Evolutionary conservation across 2,888 invertebrate species (phyloP), one percentile per base, ranked within the genome.

Genomic region (Meghimatium bilineatum): DNA sequence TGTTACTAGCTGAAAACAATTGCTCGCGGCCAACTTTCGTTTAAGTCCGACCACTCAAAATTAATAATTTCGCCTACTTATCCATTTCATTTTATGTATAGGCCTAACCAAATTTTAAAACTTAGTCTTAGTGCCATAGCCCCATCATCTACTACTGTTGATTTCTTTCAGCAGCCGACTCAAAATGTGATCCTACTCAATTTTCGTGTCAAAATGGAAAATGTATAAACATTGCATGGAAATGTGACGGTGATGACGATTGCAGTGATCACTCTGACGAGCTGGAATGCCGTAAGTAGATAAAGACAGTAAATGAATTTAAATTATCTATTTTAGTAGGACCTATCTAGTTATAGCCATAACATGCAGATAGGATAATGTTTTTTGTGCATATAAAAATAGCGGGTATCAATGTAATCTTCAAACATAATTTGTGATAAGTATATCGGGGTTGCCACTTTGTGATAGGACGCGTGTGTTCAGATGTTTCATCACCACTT

Each of bases 191-290:
- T 36, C 60, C 82, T 29, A 26, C 72, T 2, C 69, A 84, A 14
- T 86, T 86, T 67, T 1, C 34, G 26, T 86, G 86, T 52, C 34
- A 23, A 29, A 84, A 80, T 71, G 67, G 66, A 20, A 36, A 75
- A 23, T 86, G 86, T 63, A 66, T 84, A 56, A 44, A 32, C 34
- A 32, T 76, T n/a, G 71, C 69, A n/a, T 84, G 84, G 97, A 95
- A 95, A 74, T 97, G 97, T 94, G 97, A 97, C 93, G 87, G 86
- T 0, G 88, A 89, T 26, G 84, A 87, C 12, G 91, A 91, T 81
- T 91, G 91, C 85, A 83, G 77, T 0, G 88, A 90, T 56, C 87
- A 87, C 12, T 86, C 86, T 2, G 86, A 86, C 52, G 86, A 86
- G 52, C 17, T 23, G 6, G 75, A 85, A 23, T 86, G 86, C 75